Base-by-base conservation (phyloP, 2,113 vertebrate species). In the Globicephala melas region DNA sequence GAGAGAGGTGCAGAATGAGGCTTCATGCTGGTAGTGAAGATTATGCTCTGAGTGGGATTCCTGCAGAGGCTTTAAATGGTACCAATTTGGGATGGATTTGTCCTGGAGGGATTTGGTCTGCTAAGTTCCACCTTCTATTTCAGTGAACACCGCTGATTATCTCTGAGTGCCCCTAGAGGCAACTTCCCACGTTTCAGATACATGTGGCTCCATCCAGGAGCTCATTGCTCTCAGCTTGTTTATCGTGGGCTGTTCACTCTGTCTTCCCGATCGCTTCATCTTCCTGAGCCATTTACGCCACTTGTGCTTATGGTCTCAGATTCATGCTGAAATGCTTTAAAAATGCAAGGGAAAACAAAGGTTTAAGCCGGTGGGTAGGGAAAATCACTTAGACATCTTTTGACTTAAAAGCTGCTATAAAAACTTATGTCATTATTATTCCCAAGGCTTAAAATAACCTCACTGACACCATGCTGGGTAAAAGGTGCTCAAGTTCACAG, bases 31-130 rank as follows among this genome's bases (percentile, higher is more conserved):
- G 36, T 97, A 38, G 14, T 67, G 44, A 97, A 97, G 96, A 96
- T 96, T 77, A 83, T 36, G 1, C 17, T 96, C 55, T 73, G 65
- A 98, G 85, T 97, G 94, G 87, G 55, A 50, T 95, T 87, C 96
- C 93, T 82, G 86, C 26, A 0, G 95, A 81, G 92, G 88, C 68
- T 95, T 94, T 98, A 89, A 91, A 91, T 2, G 2, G 58, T 63
- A 36, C 87, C 95, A 90, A 62, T 97, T 98, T 20, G 26, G 65
- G 83, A 62, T 26, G 67, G n/a, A 89, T 90, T 93, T 95, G 65
- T 85, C 36, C 70, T 88, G 63, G 88, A 82, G 41, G 15, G 53
- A 53, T 53, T 53, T 53, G 53, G 77, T 90, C 58, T 93, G 82
- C 85, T 87, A 38, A 96, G 81, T 84, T 96, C 88, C 33, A 8